Percentiles rank a stretch among this genome's conserved stretches.
These are phyloP conservation scores for Pycnomerus fuliginosus DNA, from an alignment of 2,888 invertebrate genomes.

Conservation along the genomic window DNA sequence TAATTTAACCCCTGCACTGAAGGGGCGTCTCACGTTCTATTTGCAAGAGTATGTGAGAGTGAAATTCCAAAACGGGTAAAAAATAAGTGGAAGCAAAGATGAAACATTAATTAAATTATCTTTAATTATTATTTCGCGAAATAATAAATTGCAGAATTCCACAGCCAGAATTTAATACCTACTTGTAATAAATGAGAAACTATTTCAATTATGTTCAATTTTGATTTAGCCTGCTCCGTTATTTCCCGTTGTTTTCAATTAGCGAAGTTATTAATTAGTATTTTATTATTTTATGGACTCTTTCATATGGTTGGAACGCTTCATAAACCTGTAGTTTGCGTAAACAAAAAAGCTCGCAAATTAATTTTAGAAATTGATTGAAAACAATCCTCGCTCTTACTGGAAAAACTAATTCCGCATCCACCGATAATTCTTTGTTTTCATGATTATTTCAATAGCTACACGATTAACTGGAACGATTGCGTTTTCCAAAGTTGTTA, in stretches of 20 bases:
- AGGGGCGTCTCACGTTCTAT: constrained; percentile 9
- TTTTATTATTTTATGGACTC: constrained; percentile 32
- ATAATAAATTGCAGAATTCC: constrained; percentile 43
- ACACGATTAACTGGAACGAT: too few species aligned
- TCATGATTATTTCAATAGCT: too few species aligned
- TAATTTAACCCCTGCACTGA: constrained; percentile 9
- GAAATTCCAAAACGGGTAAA: too few species aligned
- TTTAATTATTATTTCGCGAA: constrained; percentile 37
- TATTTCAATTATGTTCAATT: constrained; percentile 44
- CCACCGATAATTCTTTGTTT: not conserved
- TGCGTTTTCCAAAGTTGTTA: too few species aligned
- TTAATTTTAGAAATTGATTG: constrained; percentile 25
- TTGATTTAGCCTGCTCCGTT: constrained; percentile 35
- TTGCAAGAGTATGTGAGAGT: too few species aligned
- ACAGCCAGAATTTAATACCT: constrained; percentile 34
- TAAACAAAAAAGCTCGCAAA: constrained; percentile 17
- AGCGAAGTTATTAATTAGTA: constrained; percentile 36
- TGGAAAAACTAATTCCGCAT: too few species aligned
- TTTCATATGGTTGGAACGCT: constrained; percentile 18
- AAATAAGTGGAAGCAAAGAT: constrained; percentile 23
- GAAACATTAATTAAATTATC: constrained; percentile 41
- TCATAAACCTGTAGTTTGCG: constrained; percentile 14
- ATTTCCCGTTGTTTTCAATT: constrained; percentile 35
- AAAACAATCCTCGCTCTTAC: constrained; percentile 22
- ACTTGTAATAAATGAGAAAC: constrained; percentile 40